These are phyloP conservation scores for Peromyscus eremicus DNA, from an alignment of 2,797 vertebrate genomes.

Conservation along the genomic window DNA sequence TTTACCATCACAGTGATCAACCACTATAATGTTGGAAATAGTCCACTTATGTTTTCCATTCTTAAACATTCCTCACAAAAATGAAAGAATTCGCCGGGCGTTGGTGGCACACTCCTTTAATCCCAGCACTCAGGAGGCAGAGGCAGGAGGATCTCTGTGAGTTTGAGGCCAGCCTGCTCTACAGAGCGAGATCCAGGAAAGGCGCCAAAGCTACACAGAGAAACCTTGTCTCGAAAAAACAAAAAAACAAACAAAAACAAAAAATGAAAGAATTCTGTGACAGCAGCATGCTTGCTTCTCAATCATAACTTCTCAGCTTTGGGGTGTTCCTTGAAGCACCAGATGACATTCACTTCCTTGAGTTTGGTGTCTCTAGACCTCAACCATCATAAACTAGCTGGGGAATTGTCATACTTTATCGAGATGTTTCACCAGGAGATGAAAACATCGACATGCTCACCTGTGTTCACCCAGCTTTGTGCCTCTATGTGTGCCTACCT, in stretches of 20 bases:
- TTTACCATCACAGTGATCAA: not conserved
- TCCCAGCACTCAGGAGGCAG: too few species aligned
- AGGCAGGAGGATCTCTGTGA: too few species aligned
- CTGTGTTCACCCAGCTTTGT: too few species aligned
- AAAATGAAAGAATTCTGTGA: not conserved
- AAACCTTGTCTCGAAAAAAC: too few species aligned
- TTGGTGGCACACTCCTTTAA: too few species aligned
- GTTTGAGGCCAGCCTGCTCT: too few species aligned
- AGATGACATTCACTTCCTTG: not conserved
- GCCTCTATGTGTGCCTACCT: not conserved
- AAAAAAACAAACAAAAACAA: too few species aligned
- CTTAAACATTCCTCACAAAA: not conserved
- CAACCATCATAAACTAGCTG: not conserved
- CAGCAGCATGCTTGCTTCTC: not conserved
- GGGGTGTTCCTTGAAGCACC: not conserved
- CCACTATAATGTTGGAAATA: not conserved
- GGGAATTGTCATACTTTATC: accelerated
- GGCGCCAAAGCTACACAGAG: too few species aligned
- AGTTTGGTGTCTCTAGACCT: not conserved
- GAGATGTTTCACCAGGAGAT: not conserved
- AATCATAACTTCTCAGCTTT: not conserved
- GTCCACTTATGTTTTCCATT: not conserved
- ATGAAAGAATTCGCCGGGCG: not conserved
- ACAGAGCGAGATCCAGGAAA: too few species aligned
- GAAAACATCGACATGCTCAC: too few species aligned